phyloP scores from a whole-genome alignment of 2,797 vertebrate genomes.

The Buceros bicornis region DNA sequence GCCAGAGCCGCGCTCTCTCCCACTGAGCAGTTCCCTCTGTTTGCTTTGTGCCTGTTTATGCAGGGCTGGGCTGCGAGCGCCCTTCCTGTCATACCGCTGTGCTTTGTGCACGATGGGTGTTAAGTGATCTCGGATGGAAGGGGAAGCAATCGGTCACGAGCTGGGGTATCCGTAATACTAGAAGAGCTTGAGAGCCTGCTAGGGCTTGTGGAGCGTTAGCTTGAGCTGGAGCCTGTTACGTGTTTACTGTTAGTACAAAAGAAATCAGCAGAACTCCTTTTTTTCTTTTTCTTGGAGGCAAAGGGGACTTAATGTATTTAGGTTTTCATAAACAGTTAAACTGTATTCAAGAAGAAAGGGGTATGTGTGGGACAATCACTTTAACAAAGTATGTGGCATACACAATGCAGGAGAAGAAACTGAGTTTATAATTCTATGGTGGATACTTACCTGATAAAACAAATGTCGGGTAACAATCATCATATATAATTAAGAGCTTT shows the following conservation, averaged over 20 bases:
- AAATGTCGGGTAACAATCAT: background rate
- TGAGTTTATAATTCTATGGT: background rate
- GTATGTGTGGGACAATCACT: background rate
- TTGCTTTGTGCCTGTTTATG: background rate
- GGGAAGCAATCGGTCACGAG: background rate
- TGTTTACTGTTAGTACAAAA: background rate
- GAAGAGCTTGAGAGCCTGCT: background rate
- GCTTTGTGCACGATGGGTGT: background rate
- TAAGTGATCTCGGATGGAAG: background rate
- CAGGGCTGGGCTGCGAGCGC: rapidly evolving
- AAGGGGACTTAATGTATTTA: background rate
- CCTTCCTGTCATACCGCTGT: background rate
- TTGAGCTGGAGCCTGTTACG: background rate
- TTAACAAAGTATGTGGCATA: background rate
- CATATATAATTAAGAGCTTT: background rate
- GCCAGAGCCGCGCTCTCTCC: background rate
- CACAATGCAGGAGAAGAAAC: background rate
- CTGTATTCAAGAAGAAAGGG: background rate
- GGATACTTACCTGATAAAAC: background rate
- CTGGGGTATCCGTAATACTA: background rate
- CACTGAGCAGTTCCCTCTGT: background rate
- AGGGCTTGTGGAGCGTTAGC: background rate
- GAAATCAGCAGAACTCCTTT: background rate
- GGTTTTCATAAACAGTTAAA: background rate
- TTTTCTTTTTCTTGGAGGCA: background rate